phyloP scores from a whole-genome alignment of 2,113 vertebrate species.

The Tachysurus fulvidraco region DNA sequence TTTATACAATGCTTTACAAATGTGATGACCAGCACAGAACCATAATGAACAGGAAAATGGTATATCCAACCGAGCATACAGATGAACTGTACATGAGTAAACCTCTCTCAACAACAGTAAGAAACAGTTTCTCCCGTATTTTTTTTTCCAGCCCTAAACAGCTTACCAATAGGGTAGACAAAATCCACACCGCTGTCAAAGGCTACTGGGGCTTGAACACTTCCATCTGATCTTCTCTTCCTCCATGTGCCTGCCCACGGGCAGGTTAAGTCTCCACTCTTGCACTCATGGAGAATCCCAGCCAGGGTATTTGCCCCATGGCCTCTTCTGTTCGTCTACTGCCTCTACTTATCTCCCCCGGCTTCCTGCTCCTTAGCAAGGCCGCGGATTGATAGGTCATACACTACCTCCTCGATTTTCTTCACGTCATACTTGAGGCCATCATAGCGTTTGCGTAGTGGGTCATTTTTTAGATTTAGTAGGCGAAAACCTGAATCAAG shows the following conservation, averaged over 20 bases:
- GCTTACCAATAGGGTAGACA: slow-evolving; percentile 22
- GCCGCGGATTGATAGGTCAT: slow-evolving; percentile 93
- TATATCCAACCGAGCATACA: slow-evolving; percentile 35
- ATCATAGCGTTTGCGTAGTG: slow-evolving; percentile 94
- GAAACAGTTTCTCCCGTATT: slow-evolving; percentile 34
- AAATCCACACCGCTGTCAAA: slow-evolving; percentile 46
- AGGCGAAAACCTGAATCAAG: slow-evolving; percentile 96
- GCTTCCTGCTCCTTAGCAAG: slow-evolving; percentile 81
- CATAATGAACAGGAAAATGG: slow-evolving; percentile 33
- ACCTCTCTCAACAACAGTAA: slow-evolving; percentile 32
- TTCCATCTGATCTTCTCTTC: slow-evolving; percentile 31
- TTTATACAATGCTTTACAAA: slow-evolving; percentile 31
- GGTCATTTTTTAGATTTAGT: slow-evolving; percentile 97
- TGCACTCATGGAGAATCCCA: slow-evolving; percentile 55
- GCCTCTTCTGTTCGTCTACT: slow-evolving; percentile 38
- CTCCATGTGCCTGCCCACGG: slow-evolving; percentile 29
- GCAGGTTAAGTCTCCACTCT: slow-evolving; percentile 53
- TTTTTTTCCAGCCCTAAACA: not conserved
- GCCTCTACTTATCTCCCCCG: slow-evolving; percentile 73
- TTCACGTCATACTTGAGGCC: slow-evolving; percentile 98
- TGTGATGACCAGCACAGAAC: slow-evolving; percentile 36
- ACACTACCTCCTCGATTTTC: slow-evolving; percentile 98
- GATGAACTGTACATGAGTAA: slow-evolving; percentile 44
- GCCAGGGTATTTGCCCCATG: slow-evolving; percentile 38
- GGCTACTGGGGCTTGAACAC: slow-evolving; percentile 56